Evolutionary conservation across 2,113 vertebrate genomes (phyloP), one percentile per base, ranked within the genome.

Genomic region (Melanerpes aurifrons): DNA sequence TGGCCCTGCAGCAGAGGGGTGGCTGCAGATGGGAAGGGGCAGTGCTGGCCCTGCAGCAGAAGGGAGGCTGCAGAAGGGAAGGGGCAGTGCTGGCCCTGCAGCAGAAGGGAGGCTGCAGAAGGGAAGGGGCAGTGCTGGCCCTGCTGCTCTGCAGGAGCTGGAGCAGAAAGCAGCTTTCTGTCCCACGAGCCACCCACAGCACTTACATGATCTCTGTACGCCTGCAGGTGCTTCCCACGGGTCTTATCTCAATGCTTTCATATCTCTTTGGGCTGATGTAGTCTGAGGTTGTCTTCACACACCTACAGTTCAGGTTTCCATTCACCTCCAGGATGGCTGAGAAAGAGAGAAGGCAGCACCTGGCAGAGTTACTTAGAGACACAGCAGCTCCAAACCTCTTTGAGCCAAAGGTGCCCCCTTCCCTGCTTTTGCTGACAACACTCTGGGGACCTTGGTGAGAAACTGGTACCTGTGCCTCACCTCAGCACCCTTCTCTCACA

Each of bases 281-380:
- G 1, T 2, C 7, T 1, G 56, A 82, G 9, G 43, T 37, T 6
- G 91, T 87, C 37, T 61, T 78, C 3, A 47, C 4, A 8, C 98
- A 98, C n/a, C 35, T 92, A 29, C 98, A 98, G 92, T 75, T 97
- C 43, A 96, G 75, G 74, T 84, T 91, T 26, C 96, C 95, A 0
- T 94, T 80, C 85, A 91, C 53, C 56, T 98, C 98, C 94, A 98
- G 95, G 62, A 98, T 90, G 88, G 97, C 98, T 98, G 89, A 25
- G 43, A 26, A 61, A 76, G 45, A 93, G 25, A 94, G 69, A 86
- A 93, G 26, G 40, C 1, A 14, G 62, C 12, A 11, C 3, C 62
- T 84, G 7, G n/a, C 25, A 50, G 43, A 57, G 15, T 15, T 10
- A 12, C 12, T 26, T 1, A 45, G 9, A 40, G 64, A 32, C 0